Evolutionary conservation across 2,797 vertebrate genomes (phyloP), one percentile per base, ranked within the genome.

Genomic region (Tokudaia muenninki): DNA sequence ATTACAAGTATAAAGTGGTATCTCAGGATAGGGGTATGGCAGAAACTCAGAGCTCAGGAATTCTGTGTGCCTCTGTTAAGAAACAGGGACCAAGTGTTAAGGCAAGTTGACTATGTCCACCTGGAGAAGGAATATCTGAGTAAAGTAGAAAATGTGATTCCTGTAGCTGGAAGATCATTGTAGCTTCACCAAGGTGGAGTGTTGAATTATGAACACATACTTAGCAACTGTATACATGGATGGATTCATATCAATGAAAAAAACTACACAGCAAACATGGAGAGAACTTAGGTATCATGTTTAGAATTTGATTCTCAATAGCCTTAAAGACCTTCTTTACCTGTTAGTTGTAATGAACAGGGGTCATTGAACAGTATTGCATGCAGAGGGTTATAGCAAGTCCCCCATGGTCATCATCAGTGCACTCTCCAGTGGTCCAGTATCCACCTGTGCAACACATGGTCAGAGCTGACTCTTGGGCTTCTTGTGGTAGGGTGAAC

Each of bases 391-490:
- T 52, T 21, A 4, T n/a, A 41, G 47, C 41, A 47, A 26, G 21
- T 31, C 11, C n/a, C 2, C 50, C 31, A 22, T 0, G 9, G 57
- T 50, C 1, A 0, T 41, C 84, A 31, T 57, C 19, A 50, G 9
- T 47, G 19, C 19, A 7, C 0, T 63, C 67, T 44, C 29, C 57
- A 44, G 26, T 19, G n/a, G 24, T 6, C 41, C 19, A 16, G 21
- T 26, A 44, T 55, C 47, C 0, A 0, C 16, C 29, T 72, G 14
- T 26, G 2, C 4, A 47, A 34, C 5, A 6, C 55, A 1, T 10
- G 6, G 24, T 8, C 31, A 74, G 52, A 63, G 41, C 57, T 94
- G 44, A 41, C 21, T 80, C 31, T 19, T n/a, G 34, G 29, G 50
- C 72, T 31, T 77, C 67, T 31, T 37, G 12, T 26, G 6, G 8